Evolutionary conservation across 2,888 invertebrate species (phyloP).

Genomic region (Stenoptilia bipunctidactyla): DNA sequence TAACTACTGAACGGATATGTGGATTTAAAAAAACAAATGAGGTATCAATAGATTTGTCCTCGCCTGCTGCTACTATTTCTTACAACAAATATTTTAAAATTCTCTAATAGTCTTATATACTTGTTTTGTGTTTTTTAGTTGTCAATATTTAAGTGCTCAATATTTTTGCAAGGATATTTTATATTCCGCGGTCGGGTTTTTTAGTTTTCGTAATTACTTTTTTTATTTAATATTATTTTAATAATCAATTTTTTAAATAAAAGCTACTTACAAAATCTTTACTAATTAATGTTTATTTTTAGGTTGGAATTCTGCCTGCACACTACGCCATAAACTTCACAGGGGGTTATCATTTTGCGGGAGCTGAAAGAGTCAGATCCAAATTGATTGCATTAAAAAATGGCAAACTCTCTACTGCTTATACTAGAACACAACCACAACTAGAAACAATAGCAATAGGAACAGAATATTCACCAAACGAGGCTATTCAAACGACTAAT

Average conservation of each 20-base stretch:
- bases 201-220: neutral
- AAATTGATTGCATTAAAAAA: conserved; percentile 30
- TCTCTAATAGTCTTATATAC: too few species aligned
- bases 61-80: too few species aligned
- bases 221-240: neutral
- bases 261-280: conserved; percentile 3
- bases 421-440: conserved; percentile 4
- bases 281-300: too few species aligned
- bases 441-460: conserved; percentile 25
- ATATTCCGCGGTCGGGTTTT: too few species aligned
- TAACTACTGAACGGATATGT: too few species aligned
- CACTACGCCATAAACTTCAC: conserved; percentile 49
- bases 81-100: too few species aligned
- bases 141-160: too few species aligned
- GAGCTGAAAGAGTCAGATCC: conserved; percentile 48
- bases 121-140: too few species aligned
- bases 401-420: conserved; percentile 13
- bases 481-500: too few species aligned
- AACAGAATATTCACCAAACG: conserved; percentile 6
- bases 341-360: conserved; percentile 51
- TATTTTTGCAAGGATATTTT: too few species aligned
- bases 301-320: conserved; percentile 37
- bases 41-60: too few species aligned
- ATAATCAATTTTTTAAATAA: neutral
- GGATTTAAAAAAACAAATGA: too few species aligned